Conservation (phyloP, 2,797 vertebrate species). For the Meriones psammophilus region DNA sequence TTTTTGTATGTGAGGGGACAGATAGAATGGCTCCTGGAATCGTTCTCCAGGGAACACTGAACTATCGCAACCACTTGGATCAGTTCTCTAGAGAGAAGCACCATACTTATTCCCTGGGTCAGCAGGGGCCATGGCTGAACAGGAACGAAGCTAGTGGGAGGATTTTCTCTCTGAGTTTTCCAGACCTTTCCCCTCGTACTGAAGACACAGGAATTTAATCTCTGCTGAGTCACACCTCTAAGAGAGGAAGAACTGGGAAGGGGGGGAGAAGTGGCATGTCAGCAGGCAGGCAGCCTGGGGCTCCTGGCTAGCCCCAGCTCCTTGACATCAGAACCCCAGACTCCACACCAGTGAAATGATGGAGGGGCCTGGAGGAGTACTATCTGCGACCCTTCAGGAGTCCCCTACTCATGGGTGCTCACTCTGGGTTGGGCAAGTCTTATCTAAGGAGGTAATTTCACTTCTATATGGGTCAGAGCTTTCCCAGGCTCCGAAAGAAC, state of each 20-base stretch:
- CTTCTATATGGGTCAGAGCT: constrained; percentile 56
- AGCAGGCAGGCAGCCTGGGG: background rate
- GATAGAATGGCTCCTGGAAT: constrained; percentile 19
- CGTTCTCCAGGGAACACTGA: background rate
- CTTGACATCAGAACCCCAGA: background rate
- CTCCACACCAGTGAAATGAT: background rate
- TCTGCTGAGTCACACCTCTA: constrained; percentile 51
- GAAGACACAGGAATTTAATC: background rate
- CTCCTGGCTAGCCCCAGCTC: background rate
- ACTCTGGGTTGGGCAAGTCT: background rate
- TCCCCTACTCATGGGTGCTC: background rate
- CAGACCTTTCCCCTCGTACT: constrained; percentile 28
- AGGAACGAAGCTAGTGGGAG: constrained; percentile 14
- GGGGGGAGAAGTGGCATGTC: background rate
- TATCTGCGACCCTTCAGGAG: constrained; percentile 12
- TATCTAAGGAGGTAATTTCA: constrained; percentile 61
- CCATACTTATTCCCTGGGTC: constrained; percentile 36
- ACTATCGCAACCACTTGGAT: constrained; percentile 38
- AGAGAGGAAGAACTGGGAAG: background rate
- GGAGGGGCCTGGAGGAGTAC: background rate
- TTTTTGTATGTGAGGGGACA: background rate
- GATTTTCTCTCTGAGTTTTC: constrained; percentile 22
- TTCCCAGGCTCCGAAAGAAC: constrained; percentile 21
- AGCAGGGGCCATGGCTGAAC: background rate
- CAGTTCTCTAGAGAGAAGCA: constrained; percentile 22